A percentile compares a stretch with the other conserved stretches of the same genome.
phyloP scores from a whole-genome alignment of 2,888 invertebrate species.

The Leptinotarsa haldemani region DNA sequence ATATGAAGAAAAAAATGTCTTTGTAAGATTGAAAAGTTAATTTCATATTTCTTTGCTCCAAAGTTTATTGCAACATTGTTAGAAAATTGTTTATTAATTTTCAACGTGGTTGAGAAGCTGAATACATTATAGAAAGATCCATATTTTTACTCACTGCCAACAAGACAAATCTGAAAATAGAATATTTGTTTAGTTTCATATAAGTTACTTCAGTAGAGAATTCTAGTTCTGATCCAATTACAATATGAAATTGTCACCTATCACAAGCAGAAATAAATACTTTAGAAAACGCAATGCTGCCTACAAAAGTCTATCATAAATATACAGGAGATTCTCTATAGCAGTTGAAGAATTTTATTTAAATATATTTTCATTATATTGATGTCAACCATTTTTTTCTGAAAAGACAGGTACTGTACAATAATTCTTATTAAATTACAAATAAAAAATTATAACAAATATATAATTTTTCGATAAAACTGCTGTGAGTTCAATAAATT shows the following conservation, averaged over 20 bases:
- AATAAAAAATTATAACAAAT: slow-evolving; percentile 46
- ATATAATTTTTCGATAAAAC: slow-evolving; percentile 42
- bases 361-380: slow-evolving; percentile 44
- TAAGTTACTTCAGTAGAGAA: too few species aligned
- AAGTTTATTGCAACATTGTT: too few species aligned
- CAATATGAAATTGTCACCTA: neutral
- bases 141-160: too few species aligned
- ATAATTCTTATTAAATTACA: slow-evolving; percentile 46
- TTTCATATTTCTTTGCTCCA: too few species aligned
- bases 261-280: slow-evolving; percentile 30
- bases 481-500: slow-evolving; percentile 45
- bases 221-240: neutral
- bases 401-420: slow-evolving; percentile 54
- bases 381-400: slow-evolving; percentile 46
- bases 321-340: slow-evolving; percentile 48
- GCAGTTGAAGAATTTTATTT: slow-evolving; percentile 33
- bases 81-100: too few species aligned
- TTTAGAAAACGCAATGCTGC: slow-evolving; percentile 40
- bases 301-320: slow-evolving; percentile 39
- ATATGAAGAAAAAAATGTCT: too few species aligned
- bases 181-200: too few species aligned
- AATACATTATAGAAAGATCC: too few species aligned
- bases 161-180: too few species aligned
- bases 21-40: too few species aligned
- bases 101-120: too few species aligned